phyloP scores from a whole-genome alignment of 2,797 vertebrate genomes.

The Enteromius thamalakanensis region DNA sequence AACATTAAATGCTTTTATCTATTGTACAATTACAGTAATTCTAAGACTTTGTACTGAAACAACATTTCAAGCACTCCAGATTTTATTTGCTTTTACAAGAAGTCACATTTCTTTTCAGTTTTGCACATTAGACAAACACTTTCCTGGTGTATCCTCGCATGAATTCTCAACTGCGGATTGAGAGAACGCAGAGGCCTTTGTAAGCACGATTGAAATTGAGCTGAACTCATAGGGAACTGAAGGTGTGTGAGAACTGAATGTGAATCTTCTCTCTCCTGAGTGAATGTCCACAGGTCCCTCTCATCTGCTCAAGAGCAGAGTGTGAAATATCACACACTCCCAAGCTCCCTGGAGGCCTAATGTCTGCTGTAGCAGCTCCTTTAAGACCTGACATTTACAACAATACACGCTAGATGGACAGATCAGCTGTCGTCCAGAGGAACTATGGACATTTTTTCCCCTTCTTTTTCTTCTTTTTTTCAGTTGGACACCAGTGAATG shows the following conservation, averaged over 20 bases:
- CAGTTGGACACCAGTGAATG: neutral
- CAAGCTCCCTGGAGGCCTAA: conserved; percentile 51
- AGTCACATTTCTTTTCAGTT: conserved; percentile 11
- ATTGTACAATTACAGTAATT: neutral
- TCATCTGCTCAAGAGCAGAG: conserved; percentile 58
- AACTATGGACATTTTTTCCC: conserved; percentile 1
- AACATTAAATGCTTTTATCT: neutral
- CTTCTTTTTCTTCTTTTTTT: neutral
- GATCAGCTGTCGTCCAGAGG: conserved; percentile 39
- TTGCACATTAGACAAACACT: conserved; percentile 30
- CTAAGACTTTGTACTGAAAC: neutral
- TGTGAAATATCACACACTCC: conserved; percentile 61
- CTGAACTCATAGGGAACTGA: conserved; percentile 29
- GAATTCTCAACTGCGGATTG: conserved; percentile 17
- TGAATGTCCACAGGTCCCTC: conserved; percentile 51
- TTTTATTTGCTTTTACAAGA: neutral
- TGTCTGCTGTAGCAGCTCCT: conserved; percentile 56
- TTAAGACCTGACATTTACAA: conserved; percentile 59
- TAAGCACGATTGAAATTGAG: conserved; percentile 38
- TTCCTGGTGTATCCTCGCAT: conserved; percentile 15
- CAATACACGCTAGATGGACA: conserved; percentile 49
- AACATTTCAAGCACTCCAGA: neutral
- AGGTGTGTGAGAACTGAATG: conserved; percentile 28
- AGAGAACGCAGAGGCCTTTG: conserved; percentile 14
- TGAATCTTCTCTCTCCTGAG: conserved; percentile 45